Conservation (phyloP, 2,888 invertebrate species). For the Campoletis raptor region DNA sequence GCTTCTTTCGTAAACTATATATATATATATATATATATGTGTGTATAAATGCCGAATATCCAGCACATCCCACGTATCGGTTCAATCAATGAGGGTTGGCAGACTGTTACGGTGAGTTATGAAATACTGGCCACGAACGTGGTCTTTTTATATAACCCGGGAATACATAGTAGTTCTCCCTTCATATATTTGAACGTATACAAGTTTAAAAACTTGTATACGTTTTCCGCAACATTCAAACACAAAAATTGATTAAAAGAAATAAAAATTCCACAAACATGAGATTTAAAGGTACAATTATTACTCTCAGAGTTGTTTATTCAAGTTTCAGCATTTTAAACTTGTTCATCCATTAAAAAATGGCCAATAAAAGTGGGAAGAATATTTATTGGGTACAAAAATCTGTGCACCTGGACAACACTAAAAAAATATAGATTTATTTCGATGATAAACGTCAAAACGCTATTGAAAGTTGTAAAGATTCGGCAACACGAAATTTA, state of each 20-base stretch:
- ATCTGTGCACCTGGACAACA: neutral
- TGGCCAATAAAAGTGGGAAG: neutral
- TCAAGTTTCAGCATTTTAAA: neutral
- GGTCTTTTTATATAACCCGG: constrained; percentile 74
- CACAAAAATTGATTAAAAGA: neutral
- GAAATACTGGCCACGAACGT: constrained; percentile 75
- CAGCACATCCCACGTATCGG: constrained; percentile 71
- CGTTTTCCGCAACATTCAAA: neutral
- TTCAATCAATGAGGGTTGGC: constrained; percentile 79
- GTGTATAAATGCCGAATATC: constrained; percentile 27
- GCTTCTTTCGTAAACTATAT: neutral
- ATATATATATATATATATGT: neutral
- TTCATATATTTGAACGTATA: neutral
- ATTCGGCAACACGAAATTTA: too few species aligned
- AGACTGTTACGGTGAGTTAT: constrained; percentile 77
- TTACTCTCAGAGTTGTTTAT: neutral
- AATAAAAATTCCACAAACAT: neutral
- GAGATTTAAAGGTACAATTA: neutral
- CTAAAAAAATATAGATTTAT: neutral
- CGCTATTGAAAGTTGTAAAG: neutral
- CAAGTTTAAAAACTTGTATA: neutral
- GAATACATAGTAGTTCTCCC: neutral
- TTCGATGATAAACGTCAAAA: neutral
- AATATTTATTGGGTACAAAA: neutral
- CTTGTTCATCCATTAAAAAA: neutral